Percentiles rank a stretch among this genome's conserved stretches.
phyloP scores from a whole-genome alignment of 1,140 invertebrate species.

The Trachelipus rathkii region DNA sequence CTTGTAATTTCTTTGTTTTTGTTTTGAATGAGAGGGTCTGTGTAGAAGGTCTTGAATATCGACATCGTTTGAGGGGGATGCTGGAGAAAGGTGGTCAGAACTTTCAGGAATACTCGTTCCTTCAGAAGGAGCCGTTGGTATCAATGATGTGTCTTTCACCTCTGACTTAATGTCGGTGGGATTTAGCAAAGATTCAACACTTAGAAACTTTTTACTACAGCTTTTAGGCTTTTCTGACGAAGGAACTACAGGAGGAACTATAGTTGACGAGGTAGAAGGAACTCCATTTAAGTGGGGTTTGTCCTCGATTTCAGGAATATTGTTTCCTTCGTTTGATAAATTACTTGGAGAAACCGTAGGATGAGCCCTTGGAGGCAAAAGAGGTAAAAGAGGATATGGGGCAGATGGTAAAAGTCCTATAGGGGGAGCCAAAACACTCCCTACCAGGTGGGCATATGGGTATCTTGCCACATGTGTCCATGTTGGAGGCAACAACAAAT shows the following conservation, averaged over 20 bases:
- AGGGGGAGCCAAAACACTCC: conserved; percentile 33
- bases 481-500: conserved; percentile 34
- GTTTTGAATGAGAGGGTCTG: conserved; percentile 33
- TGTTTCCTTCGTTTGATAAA: conserved; percentile 43
- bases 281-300: not conserved
- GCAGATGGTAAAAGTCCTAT: conserved; percentile 29
- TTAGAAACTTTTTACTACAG: conserved; percentile 40
- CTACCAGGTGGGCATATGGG: conserved; percentile 34
- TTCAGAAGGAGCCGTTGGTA: conserved; percentile 2
- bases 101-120: conserved; percentile 22
- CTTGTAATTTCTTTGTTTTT: conserved; percentile 82
- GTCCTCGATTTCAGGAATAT: conserved; percentile 19
- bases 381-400: conserved; percentile 31
- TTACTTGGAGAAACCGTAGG: conserved; percentile 34
- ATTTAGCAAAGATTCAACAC: conserved; percentile 42
- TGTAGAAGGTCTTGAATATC: conserved; percentile 34
- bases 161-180: not conserved
- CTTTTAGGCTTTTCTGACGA: conserved; percentile 1
- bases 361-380: conserved; percentile 20
- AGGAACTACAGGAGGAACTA: not conserved
- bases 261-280: conserved; percentile 11
- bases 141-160: conserved; percentile 17
- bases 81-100: not conserved
- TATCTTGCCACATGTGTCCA: conserved; percentile 34
- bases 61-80: conserved; percentile 16